These are phyloP conservation scores for Dicyrtoma fusca DNA, from an alignment of 2,888 invertebrate genomes.

Conservation along the genomic window DNA sequence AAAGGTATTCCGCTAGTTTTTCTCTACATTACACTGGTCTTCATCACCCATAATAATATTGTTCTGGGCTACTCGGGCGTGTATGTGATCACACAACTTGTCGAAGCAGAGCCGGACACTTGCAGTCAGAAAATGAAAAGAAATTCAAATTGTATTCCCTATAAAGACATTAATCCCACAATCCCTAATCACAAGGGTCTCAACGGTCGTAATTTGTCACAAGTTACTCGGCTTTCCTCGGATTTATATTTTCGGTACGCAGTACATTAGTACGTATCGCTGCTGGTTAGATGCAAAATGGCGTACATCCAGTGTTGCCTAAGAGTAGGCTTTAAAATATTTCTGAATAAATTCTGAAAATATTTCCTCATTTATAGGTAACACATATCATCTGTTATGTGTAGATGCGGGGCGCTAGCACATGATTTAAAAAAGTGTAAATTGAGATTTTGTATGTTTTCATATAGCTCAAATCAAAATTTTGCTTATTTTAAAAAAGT, in stretches of 20 bases:
- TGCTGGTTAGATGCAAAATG: too few species aligned
- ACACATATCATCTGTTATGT: too few species aligned
- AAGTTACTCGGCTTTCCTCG: conserved; percentile 4
- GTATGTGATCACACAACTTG: conserved; percentile 22
- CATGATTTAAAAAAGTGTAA: too few species aligned
- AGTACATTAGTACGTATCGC: too few species aligned
- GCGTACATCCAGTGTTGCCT: too few species aligned
- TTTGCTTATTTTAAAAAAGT: too few species aligned
- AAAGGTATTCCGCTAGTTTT: conserved; percentile 41
- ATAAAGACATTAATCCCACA: conserved; percentile 17
- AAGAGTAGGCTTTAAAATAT: too few species aligned
- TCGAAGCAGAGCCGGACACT: conserved; percentile 25
- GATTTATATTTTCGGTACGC: conserved; percentile 42
- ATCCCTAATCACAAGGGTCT: neutral
- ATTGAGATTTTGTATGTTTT: too few species aligned
- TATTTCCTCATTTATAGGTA: too few species aligned
- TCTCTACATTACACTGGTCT: conserved; percentile 38
- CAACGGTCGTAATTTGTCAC: neutral
- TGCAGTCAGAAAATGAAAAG: conserved; percentile 35
- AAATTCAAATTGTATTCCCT: conserved; percentile 29
- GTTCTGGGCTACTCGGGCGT: conserved; percentile 36
- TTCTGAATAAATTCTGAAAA: too few species aligned
- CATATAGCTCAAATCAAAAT: too few species aligned
- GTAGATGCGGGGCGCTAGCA: too few species aligned
- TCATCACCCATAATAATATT: conserved; percentile 40